Percentiles rank a stretch among this genome's conserved stretches.
Conservation (phyloP, 1,140 invertebrate genomes). For the Drosophila pectinifera region DNA sequence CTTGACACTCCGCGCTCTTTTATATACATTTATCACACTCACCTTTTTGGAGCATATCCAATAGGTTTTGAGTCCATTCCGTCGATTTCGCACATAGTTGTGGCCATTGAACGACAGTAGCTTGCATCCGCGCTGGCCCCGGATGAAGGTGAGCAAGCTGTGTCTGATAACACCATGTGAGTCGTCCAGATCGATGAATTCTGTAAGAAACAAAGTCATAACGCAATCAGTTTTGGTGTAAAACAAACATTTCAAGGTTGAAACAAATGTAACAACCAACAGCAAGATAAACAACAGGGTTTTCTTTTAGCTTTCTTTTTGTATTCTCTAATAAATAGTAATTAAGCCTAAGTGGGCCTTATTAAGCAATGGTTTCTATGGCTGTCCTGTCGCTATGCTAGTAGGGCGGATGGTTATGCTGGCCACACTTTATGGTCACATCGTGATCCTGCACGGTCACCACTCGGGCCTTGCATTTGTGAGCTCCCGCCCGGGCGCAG, state of each 20-base stretch:
- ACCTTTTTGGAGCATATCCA: slow-evolving; percentile 85
- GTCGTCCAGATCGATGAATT: slow-evolving; percentile 42
- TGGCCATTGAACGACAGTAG: slow-evolving; percentile 71
- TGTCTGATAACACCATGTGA: slow-evolving; percentile 55
- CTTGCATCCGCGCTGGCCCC: slow-evolving; percentile 78
- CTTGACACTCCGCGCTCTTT: neutral
- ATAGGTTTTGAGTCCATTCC: slow-evolving; percentile 77
- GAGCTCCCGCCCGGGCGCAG: slow-evolving; percentile 80
- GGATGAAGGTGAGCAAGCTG: slow-evolving; percentile 68
- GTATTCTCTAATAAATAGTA: slow-evolving; percentile 50
- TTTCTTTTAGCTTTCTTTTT: slow-evolving; percentile 26
- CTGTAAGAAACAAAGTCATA: slow-evolving; percentile 33
- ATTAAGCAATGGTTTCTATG: slow-evolving; percentile 18
- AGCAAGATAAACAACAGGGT: slow-evolving; percentile 20
- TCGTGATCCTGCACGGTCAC: slow-evolving; percentile 80
- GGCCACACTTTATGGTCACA: slow-evolving; percentile 79
- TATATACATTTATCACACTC: slow-evolving; percentile 4
- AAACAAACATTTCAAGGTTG: neutral
- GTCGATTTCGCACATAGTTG: slow-evolving; percentile 78
- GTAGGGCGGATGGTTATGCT: slow-evolving; percentile 84
- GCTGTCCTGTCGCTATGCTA: slow-evolving; percentile 39
- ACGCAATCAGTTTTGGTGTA: neutral
- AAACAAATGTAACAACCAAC: neutral
- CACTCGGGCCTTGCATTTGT: slow-evolving; percentile 84
- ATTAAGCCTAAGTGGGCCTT: slow-evolving; percentile 8